These are phyloP conservation scores for Arizona elegans DNA, from an alignment of 2,113 vertebrate genomes.

Conservation along the genomic window DNA sequence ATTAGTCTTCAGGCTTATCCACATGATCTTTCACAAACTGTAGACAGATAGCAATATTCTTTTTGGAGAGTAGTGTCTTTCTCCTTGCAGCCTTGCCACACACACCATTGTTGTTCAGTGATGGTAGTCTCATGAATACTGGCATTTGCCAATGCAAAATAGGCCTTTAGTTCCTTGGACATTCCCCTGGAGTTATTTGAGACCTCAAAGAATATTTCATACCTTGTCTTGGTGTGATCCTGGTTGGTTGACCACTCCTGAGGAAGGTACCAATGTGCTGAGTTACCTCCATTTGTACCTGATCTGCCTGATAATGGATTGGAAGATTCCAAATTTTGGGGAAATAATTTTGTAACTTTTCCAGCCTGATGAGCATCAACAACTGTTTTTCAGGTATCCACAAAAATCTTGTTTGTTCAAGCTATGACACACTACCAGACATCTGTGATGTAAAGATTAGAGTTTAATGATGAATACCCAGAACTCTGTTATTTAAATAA, in stretches of 20 bases:
- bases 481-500: background rate
- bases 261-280: background rate
- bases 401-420: background rate
- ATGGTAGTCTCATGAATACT: background rate
- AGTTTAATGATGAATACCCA: background rate
- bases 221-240: background rate
- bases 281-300: background rate
- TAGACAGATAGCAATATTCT: background rate
- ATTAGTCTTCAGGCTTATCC: background rate
- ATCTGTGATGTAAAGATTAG: background rate
- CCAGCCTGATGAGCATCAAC: background rate
- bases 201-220: background rate
- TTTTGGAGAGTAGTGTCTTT: background rate
- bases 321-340: background rate
- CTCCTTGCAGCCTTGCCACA: background rate
- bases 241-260: background rate
- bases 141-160: background rate
- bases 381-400: background rate
- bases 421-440: background rate
- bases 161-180: background rate
- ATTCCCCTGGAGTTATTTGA: background rate
- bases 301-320: background rate
- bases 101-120: background rate
- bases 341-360: background rate
- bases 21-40: background rate